Base-by-base conservation (phyloP, 2,113 vertebrate genomes). In the Chloropsis hardwickii region DNA sequence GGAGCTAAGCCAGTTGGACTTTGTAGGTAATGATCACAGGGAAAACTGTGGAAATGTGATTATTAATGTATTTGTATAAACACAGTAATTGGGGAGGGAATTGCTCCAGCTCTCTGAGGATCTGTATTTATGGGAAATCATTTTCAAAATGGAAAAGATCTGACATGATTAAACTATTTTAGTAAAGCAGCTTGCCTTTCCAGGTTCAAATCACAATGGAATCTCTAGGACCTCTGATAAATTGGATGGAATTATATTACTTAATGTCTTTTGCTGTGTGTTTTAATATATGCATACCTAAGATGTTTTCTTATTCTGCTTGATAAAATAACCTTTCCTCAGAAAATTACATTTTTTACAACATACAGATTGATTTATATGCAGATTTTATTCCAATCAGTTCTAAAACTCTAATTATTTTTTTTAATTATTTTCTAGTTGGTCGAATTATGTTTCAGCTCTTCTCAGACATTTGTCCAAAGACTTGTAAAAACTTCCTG, bases 401-500 rank as follows among this genome's bases (percentile, higher is more conserved):
- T 50, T 79, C 15, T 12, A 69, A 74, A 51, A 35, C 22, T 42
- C 29, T 37, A n/a, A 29, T 18, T 44, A 10, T 27, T 54, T 40
- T 70, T 74, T 73, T 74, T 2, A 5, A 60, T 57, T 89, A 81
- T 88, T 81, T 98, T 97, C 61, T 86, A 99, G 99, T 99, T 98
- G 99, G 99, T 95, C 99, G 99, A 64, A 99, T 99, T 94, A 99
- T 99, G 97, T 99, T 99, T 98, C 99, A 99, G 89, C 99, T 99
- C 82, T 99, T 99, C 98, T 99, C 98, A 47, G 99, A 99, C 94
- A 95, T 99, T 94, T 99, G 99, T 98, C 99, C 99, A 92, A 99
- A 99, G 98, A 99, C 99, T 45, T 99, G 99, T 97, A 99, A 99
- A 98, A 99, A 99, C 97, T 99, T 99, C 95, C 99, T 99, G 95